Base-by-base conservation (phyloP, 2,113 vertebrate species). In the Mobula birostris region DNA sequence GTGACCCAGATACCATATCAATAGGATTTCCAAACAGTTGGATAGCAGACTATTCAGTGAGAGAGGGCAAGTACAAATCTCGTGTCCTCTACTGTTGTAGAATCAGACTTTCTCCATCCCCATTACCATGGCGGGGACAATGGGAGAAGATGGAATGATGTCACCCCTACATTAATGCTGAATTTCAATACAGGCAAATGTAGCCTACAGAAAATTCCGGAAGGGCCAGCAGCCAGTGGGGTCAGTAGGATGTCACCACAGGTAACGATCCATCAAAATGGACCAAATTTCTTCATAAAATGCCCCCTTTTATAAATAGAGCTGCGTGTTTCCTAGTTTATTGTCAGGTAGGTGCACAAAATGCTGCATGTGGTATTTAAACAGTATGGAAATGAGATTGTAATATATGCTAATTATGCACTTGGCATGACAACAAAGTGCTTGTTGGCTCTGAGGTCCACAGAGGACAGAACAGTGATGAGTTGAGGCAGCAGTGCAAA, bases 321-420 rank as follows among this genome's bases (percentile, higher is more conserved):
- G 85, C 29, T 66, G 61, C 29, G 36, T 14, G 11, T 79, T 66
- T 66, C 58, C 63, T n/a, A 88, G 63, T 88, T 66, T 88, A 66
- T 66, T 66, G 61, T 32, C 14, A 14, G 58, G 27, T 32, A 66
- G 56, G 83, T 61, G 83, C 56, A 58, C 56, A 61, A 2, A 40
- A 19, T 85, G 24, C 82, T 27, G 82, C 82, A 27, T 85, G 82
- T 85, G 82, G 48, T 12, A 58, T 85, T 85, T 85, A 85, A 29
- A 9, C 66, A 66, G 61, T 66, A 5, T 63, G 61, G 61, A 88
- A 88, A 88, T 66, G 27, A 88, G 61, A 66, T 88, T 88, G 85
- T 88, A 88, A 88, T 88, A 19, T 88, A 88, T 88, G 29, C 27
- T 66, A 88, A 66, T 88, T 63, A 66, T 32, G 58, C 58, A 66